Evolutionary conservation across 2,888 invertebrate species (phyloP), one percentile per base, ranked within the genome.

Genomic region (Trimorus sp.): DNA sequence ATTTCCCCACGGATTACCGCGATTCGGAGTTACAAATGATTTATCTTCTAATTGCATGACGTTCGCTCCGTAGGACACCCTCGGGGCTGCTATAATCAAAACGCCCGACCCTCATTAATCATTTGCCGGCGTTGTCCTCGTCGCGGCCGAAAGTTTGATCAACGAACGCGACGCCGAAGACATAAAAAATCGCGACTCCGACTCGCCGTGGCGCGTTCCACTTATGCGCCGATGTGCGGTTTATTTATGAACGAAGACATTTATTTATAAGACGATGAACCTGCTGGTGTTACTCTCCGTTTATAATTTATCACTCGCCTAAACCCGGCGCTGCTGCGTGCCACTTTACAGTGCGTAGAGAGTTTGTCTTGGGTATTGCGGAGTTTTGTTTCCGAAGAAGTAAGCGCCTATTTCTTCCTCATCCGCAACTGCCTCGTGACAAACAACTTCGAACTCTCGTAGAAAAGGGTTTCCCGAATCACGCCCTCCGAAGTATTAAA

Each of bases 31-130:
- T 88, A 89, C 89, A 88, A 90, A 91, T 90, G 90, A 90, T 90
- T 90, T 89, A 90, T 90, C 90, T 87, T 89, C 89, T 90, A 90
- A 90, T 91, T 89, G 90, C 90, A 89, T 89, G 90, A 89, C 89
- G 88, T 85, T 79, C 84, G 82, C 84, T 82, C 70, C 80, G 69
- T 80, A 82, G 86, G 84, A 85, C 86, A 84, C 87, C 86, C 87
- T 85, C 83, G 81, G 83, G 82, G 83, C 77, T 26, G 70, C 85
- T 86, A 87, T 89, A 90, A 90, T 90, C 90, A 89, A 90, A 90
- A 90, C 88, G 87, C 87, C 85, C 80, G 79, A 78, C 81, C 83
- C 87, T 89, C 90, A 87, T 90, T 90, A 90, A 90, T 90, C 90
- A 90, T 88, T 84, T 84, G 84, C 82, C 84, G 77, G 75, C 82